These are phyloP conservation scores for Climacteris rufus DNA, from an alignment of 2,113 vertebrate species.

Conservation along the genomic window DNA sequence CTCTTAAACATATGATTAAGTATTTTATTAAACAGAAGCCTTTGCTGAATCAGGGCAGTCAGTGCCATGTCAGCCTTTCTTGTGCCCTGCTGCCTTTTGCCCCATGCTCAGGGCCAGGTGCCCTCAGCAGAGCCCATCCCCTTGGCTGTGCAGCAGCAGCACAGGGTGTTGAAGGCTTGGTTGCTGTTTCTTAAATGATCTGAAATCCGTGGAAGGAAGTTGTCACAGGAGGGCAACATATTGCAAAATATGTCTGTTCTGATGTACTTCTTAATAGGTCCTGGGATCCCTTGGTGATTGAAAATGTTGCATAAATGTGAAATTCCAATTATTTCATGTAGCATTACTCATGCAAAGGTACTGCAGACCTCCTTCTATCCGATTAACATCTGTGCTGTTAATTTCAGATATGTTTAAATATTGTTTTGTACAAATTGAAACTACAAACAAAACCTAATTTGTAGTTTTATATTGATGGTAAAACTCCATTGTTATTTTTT, in stretches of 20 bases:
- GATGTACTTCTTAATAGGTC: neutral
- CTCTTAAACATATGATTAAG: neutral
- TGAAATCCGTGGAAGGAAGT: neutral
- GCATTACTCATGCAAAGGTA: neutral
- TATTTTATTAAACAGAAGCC: neutral
- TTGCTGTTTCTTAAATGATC: neutral
- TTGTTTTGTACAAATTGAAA: conserved; percentile 17
- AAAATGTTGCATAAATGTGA: conserved; percentile 12
- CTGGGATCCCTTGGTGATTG: neutral
- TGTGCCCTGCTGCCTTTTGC: neutral
- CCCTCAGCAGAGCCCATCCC: neutral
- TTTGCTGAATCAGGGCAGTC: neutral
- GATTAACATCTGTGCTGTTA: conserved; percentile 10
- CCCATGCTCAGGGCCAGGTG: neutral
- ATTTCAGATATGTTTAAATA: conserved; percentile 18
- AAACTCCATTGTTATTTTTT: conserved; percentile 5
- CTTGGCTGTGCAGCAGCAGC: neutral
- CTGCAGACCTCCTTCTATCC: neutral
- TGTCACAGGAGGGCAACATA: neutral
- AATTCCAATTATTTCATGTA: conserved; percentile 9
- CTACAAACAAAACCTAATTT: conserved; percentile 20
- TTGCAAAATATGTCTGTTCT: neutral
- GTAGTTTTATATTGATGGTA: conserved; percentile 22
- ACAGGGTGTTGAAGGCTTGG: neutral
- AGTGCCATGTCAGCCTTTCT: neutral